Conservation (phyloP, 2,888 invertebrate species). For the Ormyrus labotus region DNA sequence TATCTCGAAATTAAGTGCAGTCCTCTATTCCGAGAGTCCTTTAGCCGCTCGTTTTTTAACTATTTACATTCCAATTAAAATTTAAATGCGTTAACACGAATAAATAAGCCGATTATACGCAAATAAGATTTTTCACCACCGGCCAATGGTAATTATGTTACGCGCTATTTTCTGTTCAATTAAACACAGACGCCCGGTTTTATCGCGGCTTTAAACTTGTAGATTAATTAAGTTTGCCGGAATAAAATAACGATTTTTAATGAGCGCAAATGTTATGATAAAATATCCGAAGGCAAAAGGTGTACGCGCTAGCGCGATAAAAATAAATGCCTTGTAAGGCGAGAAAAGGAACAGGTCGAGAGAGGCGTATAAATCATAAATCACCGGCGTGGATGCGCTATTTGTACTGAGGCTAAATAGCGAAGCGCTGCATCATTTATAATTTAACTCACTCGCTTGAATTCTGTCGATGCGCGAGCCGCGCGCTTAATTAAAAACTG, state of each 20-base stretch:
- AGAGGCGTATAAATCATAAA: slow-evolving; percentile 39
- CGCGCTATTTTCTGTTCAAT: neutral
- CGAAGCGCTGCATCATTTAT: slow-evolving; percentile 45
- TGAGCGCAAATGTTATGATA: neutral
- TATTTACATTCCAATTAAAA: slow-evolving; percentile 16
- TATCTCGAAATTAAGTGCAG: slow-evolving; percentile 27
- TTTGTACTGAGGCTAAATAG: slow-evolving; percentile 44
- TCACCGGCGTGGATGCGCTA: slow-evolving; percentile 30
- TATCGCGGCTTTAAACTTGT: neutral
- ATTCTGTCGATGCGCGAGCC: neutral
- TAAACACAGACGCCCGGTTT: neutral
- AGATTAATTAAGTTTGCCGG: neutral
- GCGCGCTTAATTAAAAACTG: slow-evolving; percentile 11
- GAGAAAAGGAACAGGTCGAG: slow-evolving; percentile 18
- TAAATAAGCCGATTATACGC: slow-evolving; percentile 28
- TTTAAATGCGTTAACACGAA: neutral
- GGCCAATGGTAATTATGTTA: slow-evolving; percentile 5
- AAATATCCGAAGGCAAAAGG: neutral
- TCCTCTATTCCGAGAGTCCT: neutral
- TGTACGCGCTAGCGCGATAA: neutral
- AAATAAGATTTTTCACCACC: too few species aligned
- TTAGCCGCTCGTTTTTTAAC: neutral
- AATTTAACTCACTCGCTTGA: slow-evolving; percentile 25
- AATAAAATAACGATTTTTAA: neutral
- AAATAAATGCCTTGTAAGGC: slow-evolving; percentile 20